Base-by-base conservation (phyloP, 2,797 vertebrate species). In the Rhinichthys osculus region DNA sequence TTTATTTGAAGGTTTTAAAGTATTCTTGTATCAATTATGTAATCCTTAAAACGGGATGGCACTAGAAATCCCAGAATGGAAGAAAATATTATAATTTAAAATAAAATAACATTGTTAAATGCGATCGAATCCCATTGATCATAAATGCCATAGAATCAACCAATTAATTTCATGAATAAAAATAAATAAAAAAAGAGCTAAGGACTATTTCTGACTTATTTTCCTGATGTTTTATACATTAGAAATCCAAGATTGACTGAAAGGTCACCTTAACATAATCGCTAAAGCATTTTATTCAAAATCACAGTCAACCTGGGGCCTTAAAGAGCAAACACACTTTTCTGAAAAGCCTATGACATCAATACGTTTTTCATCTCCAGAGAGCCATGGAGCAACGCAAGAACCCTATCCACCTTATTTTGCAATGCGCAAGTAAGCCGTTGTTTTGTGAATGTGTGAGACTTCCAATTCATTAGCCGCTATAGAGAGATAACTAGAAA, bases 161-260 rank as follows among this genome's bases (percentile, higher is more conserved):
- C 23, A 52, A 33, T 74, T 11, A 1, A 50, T 73, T 50, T 30
- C 8, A 74, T 50, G 9, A 33, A 23, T 21, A 76, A 76, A 5
- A 47, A 47, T n/a, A n/a, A n/a, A n/a, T n/a, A 47, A 47, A 5
- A 52, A 52, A 47, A 47, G 1, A 27, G 21, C 21, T 0, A 21
- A 23, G n/a, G 14, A 30, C 7, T 30, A 17, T 33, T 52, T 35
- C 30, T 54, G 5, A 70, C 54, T 54, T n/a, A 11, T 62, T 83
- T 74, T 9, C 8, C 38, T 30, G 9, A 82, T 59, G 35, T 72
- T 82, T 82, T 33, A 72, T 44, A n/a, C 30, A 74, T 74, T 5
- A 44, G 42, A 44, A 23, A 17, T 21, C 73, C 70, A 74, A 35
- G n/a, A 44, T 44, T 73, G 42, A 47, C 42, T 78, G 4, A 57